A percentile compares a stretch with the other conserved stretches of the same genome.
Conservation (phyloP, 2,888 invertebrate species). For the Caenorhabditis macrosperma region DNA sequence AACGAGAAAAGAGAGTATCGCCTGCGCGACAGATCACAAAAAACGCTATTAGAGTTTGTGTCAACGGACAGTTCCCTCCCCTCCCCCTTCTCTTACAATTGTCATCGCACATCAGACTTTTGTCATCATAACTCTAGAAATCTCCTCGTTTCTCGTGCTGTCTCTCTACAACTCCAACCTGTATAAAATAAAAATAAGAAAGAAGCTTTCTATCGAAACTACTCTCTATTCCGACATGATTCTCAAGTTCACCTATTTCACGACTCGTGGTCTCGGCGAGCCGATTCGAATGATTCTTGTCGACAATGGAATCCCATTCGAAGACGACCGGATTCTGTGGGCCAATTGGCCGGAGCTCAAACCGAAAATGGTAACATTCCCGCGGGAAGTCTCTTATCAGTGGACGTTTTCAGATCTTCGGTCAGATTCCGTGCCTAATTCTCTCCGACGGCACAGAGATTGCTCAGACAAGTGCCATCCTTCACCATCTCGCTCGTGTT, state of each 20-base stretch:
- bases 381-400: not conserved
- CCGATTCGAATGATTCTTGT: constrained; percentile 62
- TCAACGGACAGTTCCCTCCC: not conserved
- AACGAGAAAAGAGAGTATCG: too few species aligned
- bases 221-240: constrained; percentile 15
- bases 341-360: constrained; percentile 60
- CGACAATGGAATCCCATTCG: constrained; percentile 64
- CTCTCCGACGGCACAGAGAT: constrained; percentile 58
- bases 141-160: too few species aligned
- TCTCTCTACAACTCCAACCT: not conserved
- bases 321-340: constrained; percentile 50
- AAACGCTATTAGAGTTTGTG: not conserved
- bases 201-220: too few species aligned
- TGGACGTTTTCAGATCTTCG: constrained; percentile 63
- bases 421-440: constrained; percentile 65
- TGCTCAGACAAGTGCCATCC: constrained; percentile 67
- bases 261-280: constrained; percentile 65
- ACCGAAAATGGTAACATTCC: constrained; percentile 51
- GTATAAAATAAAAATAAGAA: too few species aligned
- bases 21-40: not conserved
- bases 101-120: not conserved
- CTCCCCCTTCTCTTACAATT: not conserved
- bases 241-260: constrained; percentile 61
- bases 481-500: constrained; percentile 66
- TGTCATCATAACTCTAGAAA: not conserved